These are phyloP conservation scores for Biston stratarius DNA, from an alignment of 2,888 invertebrate species.

Conservation along the genomic window DNA sequence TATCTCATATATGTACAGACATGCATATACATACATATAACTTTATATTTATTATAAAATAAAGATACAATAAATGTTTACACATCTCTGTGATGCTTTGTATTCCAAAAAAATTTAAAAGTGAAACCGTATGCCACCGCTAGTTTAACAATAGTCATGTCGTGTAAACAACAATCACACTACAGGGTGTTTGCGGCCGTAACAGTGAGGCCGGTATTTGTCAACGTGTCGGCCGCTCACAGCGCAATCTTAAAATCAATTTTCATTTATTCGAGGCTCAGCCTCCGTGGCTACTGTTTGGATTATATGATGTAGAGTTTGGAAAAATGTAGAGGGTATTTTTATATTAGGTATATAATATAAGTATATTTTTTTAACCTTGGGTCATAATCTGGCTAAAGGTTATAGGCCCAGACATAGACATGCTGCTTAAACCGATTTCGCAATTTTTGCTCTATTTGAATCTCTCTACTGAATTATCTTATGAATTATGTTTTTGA, in stretches of 20 bases:
- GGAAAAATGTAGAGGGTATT: conserved; percentile 36
- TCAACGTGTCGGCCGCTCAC: conserved; percentile 70
- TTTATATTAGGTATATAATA: too few species aligned
- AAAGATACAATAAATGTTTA: too few species aligned
- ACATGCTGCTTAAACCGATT: too few species aligned
- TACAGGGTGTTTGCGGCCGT: conserved; percentile 30
- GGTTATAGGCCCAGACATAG: too few species aligned
- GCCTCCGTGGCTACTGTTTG: conserved; percentile 73
- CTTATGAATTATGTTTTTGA: too few species aligned
- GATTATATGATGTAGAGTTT: conserved; percentile 61
- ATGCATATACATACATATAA: too few species aligned
- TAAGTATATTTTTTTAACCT: not conserved
- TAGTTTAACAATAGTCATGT: not conserved
- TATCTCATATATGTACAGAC: too few species aligned
- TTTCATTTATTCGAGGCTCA: conserved; percentile 86
- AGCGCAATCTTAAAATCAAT: conserved; percentile 85
- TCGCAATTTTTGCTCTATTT: too few species aligned
- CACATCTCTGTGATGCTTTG: not conserved
- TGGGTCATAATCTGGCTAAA: too few species aligned
- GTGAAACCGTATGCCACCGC: not conserved
- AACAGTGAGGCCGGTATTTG: conserved; percentile 77
- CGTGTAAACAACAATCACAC: conserved; percentile 37
- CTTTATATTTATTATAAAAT: too few species aligned
- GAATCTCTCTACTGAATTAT: too few species aligned
- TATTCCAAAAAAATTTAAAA: not conserved